Conservation (phyloP, 2,888 invertebrate genomes). For the Phrixothrix hirtus region DNA sequence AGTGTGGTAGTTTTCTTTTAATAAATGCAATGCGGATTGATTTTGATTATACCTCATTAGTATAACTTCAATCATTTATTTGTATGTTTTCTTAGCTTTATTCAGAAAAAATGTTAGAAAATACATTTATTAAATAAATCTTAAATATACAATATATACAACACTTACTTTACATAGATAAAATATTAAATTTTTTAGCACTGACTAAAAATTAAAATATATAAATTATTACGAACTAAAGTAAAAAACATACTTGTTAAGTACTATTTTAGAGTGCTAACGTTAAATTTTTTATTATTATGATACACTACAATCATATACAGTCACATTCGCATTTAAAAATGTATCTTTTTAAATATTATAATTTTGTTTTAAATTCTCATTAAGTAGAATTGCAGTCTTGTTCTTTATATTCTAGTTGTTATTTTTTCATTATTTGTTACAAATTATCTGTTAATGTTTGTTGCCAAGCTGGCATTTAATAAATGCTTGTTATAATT, state of each 20-base stretch:
- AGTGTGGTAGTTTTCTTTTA: too few relatives aligned
- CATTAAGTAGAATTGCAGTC: conserved; percentile 27
- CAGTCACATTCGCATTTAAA: conserved; percentile 19
- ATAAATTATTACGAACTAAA: conserved; percentile 12
- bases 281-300: not conserved
- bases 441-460: conserved; percentile 39
- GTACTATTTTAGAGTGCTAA: conserved; percentile 4
- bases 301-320: conserved; percentile 12
- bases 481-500: conserved; percentile 37
- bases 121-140: conserved; percentile 29
- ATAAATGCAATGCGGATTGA: too few relatives aligned
- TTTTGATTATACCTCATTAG: too few relatives aligned
- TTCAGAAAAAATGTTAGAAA: conserved; percentile 13
- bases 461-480: conserved; percentile 36
- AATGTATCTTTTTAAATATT: not conserved
- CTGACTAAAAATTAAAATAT: conserved; percentile 9
- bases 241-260: conserved; percentile 11
- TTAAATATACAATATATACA: conserved; percentile 30
- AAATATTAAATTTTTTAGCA: conserved; percentile 8
- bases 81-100: too few relatives aligned
- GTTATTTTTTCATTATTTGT: not conserved
- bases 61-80: too few relatives aligned
- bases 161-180: conserved; percentile 7
- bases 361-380: conserved; percentile 6
- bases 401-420: conserved; percentile 12